phyloP scores from a whole-genome alignment of 2,797 vertebrate species.

The Sebastes matsubarae region DNA sequence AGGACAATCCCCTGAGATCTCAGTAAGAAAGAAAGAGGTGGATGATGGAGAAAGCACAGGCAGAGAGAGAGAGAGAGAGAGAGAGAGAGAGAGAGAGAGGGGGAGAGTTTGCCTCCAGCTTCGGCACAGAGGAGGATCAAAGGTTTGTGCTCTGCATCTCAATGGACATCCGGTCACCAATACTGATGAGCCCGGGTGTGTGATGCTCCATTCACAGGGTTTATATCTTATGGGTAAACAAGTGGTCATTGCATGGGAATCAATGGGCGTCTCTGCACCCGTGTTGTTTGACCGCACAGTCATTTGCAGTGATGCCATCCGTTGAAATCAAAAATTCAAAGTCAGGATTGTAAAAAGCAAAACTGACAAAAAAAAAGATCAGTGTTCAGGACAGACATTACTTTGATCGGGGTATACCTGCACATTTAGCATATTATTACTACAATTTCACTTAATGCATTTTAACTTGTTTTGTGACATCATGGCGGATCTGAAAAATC shows the following conservation, averaged over 20 bases:
- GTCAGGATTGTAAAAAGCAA: not conserved
- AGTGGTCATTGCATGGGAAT: constrained; percentile 55
- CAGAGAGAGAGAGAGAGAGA: constrained; percentile 49
- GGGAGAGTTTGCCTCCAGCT: constrained; percentile 73
- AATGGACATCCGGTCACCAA: constrained; percentile 80
- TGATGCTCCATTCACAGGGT: constrained; percentile 72
- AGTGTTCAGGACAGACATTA: not conserved
- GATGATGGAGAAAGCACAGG: constrained; percentile 66
- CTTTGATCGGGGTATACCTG: not conserved
- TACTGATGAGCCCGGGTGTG: constrained; percentile 77
- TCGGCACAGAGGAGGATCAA: constrained; percentile 80
- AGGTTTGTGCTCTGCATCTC: constrained; percentile 83
- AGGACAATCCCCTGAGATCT: constrained; percentile 70
- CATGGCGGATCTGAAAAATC: not conserved
- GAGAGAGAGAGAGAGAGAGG: constrained; percentile 47
- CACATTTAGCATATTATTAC: not conserved
- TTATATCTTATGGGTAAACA: constrained; percentile 68
- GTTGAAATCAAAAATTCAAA: not conserved
- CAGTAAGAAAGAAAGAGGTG: constrained; percentile 58
- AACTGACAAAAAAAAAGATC: not conserved
- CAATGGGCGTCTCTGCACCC: constrained; percentile 2
- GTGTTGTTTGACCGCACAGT: not conserved
- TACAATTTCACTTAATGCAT: not conserved
- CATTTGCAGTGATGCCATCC: not conserved
- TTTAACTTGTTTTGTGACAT: not conserved